Evolutionary conservation across 2,797 vertebrate species (phyloP), one percentile per base, ranked within the genome.

Genomic region (Buphagus erythrorhynchus): DNA sequence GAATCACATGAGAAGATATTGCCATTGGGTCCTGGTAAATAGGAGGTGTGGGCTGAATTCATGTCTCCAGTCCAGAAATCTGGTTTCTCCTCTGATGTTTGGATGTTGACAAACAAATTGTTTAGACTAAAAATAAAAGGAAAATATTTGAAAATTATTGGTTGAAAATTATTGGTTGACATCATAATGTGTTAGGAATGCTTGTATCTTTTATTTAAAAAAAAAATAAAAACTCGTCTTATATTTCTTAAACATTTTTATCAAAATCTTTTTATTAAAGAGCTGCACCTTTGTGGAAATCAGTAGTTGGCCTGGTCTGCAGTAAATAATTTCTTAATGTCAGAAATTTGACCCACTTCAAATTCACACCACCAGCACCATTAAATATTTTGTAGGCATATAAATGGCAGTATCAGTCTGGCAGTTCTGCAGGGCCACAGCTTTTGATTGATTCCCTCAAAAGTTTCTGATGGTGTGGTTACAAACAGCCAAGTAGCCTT

Each of bases 31-130:
- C n/a, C 28, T 35, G 38, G 31, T 55, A 51, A 46, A 45, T 7
- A 33, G 76, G 24, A 77, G 8, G 8, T 46, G 17, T 55, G 59
- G 17, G 22, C 43, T 89, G 43, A 43, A 62, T 49, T 74, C 25
- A 31, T 25, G 15, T 29, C 35, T 91, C n/a, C 65, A 62, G 36
- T 36, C 26, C 9, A 13, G 38, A 78, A 46, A 78, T n/a, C 4
- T 82, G 25, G 1, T 10, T 82, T 81, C 24, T 17, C 13, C 35
- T 78, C 48, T 1, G 0, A 40, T 5, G 1, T 38, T 15, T 33
- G 52, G 19, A 63, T 49, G 40, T 42, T 87, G 55, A 43, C 16
- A 63, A 80, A 57, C 0, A 48, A 83, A 25, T 5, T 5, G 4
- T 17, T 45, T 51, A 74, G 16, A 29, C 8, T 31, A 54, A 78